Evolutionary conservation across 2,113 vertebrate species (phyloP), one percentile per base, ranked within the genome.

Genomic region (Macaca mulatta): DNA sequence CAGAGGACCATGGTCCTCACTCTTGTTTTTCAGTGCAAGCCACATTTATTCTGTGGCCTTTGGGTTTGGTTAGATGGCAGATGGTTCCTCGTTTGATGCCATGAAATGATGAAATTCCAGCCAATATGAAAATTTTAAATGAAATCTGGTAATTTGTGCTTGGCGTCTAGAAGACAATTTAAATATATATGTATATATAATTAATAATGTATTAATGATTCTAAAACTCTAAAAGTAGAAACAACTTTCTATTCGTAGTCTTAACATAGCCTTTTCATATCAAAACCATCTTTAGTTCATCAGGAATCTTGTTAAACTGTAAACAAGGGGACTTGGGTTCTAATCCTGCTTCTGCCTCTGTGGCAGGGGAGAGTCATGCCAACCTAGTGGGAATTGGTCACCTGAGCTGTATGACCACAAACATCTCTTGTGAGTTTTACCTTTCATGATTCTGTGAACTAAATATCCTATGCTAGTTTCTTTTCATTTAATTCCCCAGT

Each of bases 401-500:
- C 70, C 40, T 81, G 35, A 38, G 89, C 52, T 72, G 3, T 59
- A 3, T 55, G 45, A 64, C 20, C 75, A 27, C 23, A 64, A 57
- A 77, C 22, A 48, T 83, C 18, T 87, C 27, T 86, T 81, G 70
- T 90, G 9, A 79, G 96, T 83, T 93, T 81, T 79, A 45, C 52
- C 40, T 74, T 84, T 55, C n/a, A 13, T 72, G 40, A 61, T 90
- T 82, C 69, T 43, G 5, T 82, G 85, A 67, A 35, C 52, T 92
- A 83, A 38, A 59, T 74, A 70, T 70, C 8, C 8, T 90, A 8
- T 52, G 12, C 12, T 87, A 75, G 3, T 59, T 70, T 89, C 27
- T 77, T 97, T 97, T 82, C 40, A 95, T 32, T 96, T 94, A 79
- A 69, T 80, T 96, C 8, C 79, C 32, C 20, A 38, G 16, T 57